Evolutionary conservation across 2,797 vertebrate genomes (phyloP).

Genomic region (Pipistrellus pygmaeus): DNA sequence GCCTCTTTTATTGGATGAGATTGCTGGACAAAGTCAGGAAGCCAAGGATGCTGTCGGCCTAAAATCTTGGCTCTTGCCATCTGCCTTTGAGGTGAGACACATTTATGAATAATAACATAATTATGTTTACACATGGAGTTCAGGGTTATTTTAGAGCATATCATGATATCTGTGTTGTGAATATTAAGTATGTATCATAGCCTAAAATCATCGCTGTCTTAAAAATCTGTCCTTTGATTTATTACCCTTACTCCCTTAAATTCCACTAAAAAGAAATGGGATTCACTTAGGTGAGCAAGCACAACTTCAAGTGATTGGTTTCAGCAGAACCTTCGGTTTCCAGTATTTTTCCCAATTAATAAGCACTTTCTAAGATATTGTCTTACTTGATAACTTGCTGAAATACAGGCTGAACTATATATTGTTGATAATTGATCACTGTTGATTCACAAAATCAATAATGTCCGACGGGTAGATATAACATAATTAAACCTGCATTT

Average conservation of each 20-base stretch:
- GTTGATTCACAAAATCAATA: background rate
- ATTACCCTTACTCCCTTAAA: constrained; percentile 73
- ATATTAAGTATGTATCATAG: background rate
- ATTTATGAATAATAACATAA: background rate
- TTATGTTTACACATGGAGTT: background rate
- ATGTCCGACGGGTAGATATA: background rate
- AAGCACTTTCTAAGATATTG: background rate
- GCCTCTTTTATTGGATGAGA: no score
- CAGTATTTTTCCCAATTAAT: background rate
- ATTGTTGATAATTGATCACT: background rate
- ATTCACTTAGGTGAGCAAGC: background rate
- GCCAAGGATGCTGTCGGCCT: background rate
- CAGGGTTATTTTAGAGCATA: background rate
- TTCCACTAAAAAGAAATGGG: constrained; percentile 75
- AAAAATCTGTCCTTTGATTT: constrained; percentile 59
- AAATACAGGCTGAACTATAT: background rate
- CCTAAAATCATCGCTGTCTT: background rate
- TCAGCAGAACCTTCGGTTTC: background rate
- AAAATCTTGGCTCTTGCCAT: background rate
- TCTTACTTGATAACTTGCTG: background rate
- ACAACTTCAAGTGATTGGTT: background rate
- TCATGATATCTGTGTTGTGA: background rate
- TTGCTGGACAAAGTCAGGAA: background rate
- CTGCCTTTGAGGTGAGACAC: background rate
- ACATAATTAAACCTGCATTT: background rate